Evolutionary conservation across 2,888 invertebrate genomes (phyloP).

Genomic region (Polymixis lichenea): DNA sequence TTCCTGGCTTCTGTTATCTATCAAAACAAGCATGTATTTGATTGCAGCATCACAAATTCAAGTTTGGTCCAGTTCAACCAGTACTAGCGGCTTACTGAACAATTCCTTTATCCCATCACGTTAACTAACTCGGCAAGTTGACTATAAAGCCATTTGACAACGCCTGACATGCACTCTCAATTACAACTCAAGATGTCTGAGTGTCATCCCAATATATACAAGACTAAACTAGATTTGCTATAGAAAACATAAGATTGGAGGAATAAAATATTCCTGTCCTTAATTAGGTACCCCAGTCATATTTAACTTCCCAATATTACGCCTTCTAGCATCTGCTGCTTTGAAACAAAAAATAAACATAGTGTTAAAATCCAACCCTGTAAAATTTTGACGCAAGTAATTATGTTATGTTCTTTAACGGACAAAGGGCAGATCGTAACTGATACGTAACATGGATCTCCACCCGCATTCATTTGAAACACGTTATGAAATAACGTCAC

Average conservation of each 20-base stretch:
- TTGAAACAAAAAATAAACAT: slow-evolving; percentile 13
- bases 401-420: slow-evolving; percentile 44
- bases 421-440: slow-evolving; percentile 65
- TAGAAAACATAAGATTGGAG: background rate
- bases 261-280: background rate
- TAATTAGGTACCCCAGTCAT: background rate
- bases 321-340: no score
- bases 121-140: slow-evolving; percentile 20
- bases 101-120: slow-evolving; percentile 34
- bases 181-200: slow-evolving; percentile 1
- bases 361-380: slow-evolving; percentile 25
- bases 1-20: background rate
- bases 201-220: slow-evolving; percentile 4
- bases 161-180: slow-evolving; percentile 2
- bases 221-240: background rate
- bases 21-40: slow-evolving; percentile 7
- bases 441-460: slow-evolving; percentile 70
- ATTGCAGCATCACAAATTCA: slow-evolving; percentile 3
- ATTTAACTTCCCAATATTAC: background rate
- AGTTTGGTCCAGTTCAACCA: slow-evolving; percentile 3
- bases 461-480: slow-evolving; percentile 60
- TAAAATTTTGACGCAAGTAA: slow-evolving; percentile 47
- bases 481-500: slow-evolving; percentile 48
- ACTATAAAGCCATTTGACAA: slow-evolving; percentile 29
- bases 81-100: background rate